A percentile compares a stretch with the other conserved stretches of the same genome.
These are phyloP conservation scores for Larimichthys crocea DNA, from an alignment of 2,113 vertebrate genomes.

Conservation along the genomic window DNA sequence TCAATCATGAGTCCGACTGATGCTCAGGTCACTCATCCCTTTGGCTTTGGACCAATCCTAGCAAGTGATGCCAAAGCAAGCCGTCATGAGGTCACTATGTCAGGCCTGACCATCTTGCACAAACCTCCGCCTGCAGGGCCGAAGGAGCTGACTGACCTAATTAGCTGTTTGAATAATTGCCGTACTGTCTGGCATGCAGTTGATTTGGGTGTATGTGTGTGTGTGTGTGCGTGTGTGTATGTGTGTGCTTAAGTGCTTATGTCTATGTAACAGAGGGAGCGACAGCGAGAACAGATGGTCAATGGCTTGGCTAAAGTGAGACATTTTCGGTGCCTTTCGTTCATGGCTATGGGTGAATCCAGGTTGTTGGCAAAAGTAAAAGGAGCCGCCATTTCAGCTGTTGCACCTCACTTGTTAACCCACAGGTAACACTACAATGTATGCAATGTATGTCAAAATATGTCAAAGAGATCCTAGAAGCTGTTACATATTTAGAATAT, in stretches of 20 bases:
- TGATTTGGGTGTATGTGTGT: constrained; percentile 44
- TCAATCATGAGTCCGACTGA: constrained; percentile 70
- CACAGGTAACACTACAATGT: neutral
- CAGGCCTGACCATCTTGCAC: constrained; percentile 73
- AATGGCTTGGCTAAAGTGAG: constrained; percentile 44
- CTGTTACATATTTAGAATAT: neutral
- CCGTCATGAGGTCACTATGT: constrained; percentile 73
- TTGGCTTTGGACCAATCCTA: constrained; percentile 69
- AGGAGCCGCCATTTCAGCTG: neutral
- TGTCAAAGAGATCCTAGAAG: neutral
- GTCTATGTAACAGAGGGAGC: constrained; percentile 19
- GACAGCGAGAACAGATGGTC: constrained; percentile 44
- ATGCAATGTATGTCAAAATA: neutral
- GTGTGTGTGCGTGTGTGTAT: constrained; percentile 13
- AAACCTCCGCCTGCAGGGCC: constrained; percentile 54
- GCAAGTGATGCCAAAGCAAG: constrained; percentile 50
- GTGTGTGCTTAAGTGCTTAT: neutral
- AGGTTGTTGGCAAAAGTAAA: neutral
- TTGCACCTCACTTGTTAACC: neutral
- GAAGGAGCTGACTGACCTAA: constrained; percentile 78
- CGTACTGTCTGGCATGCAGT: constrained; percentile 58
- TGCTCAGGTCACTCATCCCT: constrained; percentile 64
- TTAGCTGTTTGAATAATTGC: constrained; percentile 80
- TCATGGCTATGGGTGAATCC: constrained; percentile 26
- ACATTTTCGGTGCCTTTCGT: constrained; percentile 33